phyloP scores from a whole-genome alignment of 2,888 invertebrate species.

The Cremastinae sp. region DNA sequence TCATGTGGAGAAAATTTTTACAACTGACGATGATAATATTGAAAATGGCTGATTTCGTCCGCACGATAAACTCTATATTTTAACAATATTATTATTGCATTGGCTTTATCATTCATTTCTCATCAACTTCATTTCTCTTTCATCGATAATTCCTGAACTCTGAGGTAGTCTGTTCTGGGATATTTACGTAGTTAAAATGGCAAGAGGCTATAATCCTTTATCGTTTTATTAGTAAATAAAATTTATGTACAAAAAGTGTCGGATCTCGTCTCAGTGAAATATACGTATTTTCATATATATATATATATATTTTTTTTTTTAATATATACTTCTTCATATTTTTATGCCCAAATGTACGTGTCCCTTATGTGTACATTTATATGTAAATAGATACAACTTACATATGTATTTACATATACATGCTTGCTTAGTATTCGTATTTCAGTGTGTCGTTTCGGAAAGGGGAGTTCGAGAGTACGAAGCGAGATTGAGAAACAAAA shows the following conservation, averaged over 20 bases:
- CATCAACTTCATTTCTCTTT: conserved; percentile 70
- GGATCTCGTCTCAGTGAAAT: conserved; percentile 64
- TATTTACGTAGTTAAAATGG: conserved; percentile 76
- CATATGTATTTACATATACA: conserved; percentile 41
- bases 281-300: conserved; percentile 50
- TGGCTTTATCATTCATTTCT: conserved; percentile 75
- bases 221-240: conserved; percentile 65
- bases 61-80: conserved; percentile 68
- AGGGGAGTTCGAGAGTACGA: conserved; percentile 9
- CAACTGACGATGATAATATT: conserved; percentile 33
- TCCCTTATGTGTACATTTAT: conserved; percentile 36
- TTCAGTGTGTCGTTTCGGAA: conserved; percentile 17
- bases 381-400: conserved; percentile 38
- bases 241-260: conserved; percentile 62
- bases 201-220: conserved; percentile 76
- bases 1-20: background rate
- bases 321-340: too few species aligned
- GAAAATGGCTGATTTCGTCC: conserved; percentile 62
- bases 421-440: conserved; percentile 19
- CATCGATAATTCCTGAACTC: conserved; percentile 79
- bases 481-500: background rate
- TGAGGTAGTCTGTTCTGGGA: conserved; percentile 80
- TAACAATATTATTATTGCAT: conserved; percentile 77
- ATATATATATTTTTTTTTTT: conserved; percentile 26
- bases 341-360: background rate